Conservation (phyloP, 35 echinoderm and acorn worm genomes). For the Apostichopus californicus region DNA sequence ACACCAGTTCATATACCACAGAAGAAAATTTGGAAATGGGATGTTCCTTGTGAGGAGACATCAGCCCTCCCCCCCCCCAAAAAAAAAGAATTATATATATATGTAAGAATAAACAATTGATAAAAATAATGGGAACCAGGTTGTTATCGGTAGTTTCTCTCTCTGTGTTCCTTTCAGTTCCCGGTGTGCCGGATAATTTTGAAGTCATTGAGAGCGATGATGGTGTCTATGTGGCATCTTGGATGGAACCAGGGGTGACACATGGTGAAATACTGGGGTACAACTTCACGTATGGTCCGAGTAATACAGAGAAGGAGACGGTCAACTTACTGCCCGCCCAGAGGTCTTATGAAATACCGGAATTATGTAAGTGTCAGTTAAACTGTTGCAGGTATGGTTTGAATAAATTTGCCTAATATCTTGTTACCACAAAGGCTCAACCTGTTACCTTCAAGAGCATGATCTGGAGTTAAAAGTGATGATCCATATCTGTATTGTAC, state of each 20-base stretch:
- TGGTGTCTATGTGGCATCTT: slow-evolving; percentile 63
- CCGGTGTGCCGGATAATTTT: slow-evolving; percentile 70
- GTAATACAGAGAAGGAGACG: slow-evolving; percentile 16
- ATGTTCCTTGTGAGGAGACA: too few species aligned
- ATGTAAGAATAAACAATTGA: too few species aligned
- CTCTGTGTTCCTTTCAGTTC: slow-evolving; percentile 57
- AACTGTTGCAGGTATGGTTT: too few species aligned
- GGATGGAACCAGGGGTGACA: slow-evolving; percentile 66
- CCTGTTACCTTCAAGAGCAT: too few species aligned
- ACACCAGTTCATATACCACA: too few species aligned
- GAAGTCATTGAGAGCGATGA: slow-evolving; percentile 1
- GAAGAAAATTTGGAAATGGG: too few species aligned
- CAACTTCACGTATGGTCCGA: slow-evolving; percentile 68
- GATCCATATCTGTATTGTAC: too few species aligned
- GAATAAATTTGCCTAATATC: too few species aligned
- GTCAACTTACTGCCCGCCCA: slow-evolving; percentile 44
- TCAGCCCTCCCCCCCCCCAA: not conserved
- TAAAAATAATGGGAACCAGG: not conserved
- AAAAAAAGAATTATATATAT: not conserved
- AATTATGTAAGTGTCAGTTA: slow-evolving; percentile 62
- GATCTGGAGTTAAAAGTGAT: too few species aligned
- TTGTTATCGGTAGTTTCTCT: not conserved
- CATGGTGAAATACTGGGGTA: slow-evolving; percentile 75
- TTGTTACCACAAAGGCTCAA: too few species aligned
- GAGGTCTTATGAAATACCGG: slow-evolving; percentile 52